Base-by-base conservation (phyloP, 2,113 vertebrate species). In the Vulpes lagopus region DNA sequence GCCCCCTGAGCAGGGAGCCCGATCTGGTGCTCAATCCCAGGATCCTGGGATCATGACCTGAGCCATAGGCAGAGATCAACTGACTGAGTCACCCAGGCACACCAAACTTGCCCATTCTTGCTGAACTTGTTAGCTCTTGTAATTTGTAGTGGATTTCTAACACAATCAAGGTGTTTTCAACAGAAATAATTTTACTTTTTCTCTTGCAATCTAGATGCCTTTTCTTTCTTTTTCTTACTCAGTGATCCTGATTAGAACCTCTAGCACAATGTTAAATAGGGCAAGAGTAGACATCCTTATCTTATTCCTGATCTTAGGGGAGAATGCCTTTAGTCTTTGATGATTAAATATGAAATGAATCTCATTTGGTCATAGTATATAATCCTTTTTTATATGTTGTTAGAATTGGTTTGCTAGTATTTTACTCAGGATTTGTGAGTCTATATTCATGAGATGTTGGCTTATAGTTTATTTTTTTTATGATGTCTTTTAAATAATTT, bases 51-150 rank as follows among this genome's bases (percentile, higher is more conserved):
- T 43, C 43, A 43, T 43, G 43, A 43, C 43, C 43, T 43, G 43
- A 43, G 43, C 43, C 43, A 43, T 43, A 43, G 43, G 43, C 43
- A 43, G 43, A 43, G 43, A 43, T 43, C 43, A 43, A 43, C 43
- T 43, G 43, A 43, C 43, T 43, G 43, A 43, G 43, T 43, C 43
- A 43, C 43, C 43, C 43, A 43, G 43, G 43, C 43, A 43, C 43
- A 43, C 43, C 43, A 43, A 43, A 43, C 43, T 43, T 43, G 43
- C 43, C 43, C 43, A 43, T 57, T 93, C 43, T 87, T 91, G 43
- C 25, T 95, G 59, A 94, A 81, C 20, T 82, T 73, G 35, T 95
- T n/a, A 79, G 49, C 57, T 79, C 59, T 83, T 83, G 76, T n/a
- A 87, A n/a, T 30, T 84, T 85, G 59, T 88, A 71, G 49, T 20